Conservation (phyloP, 2,888 invertebrate species). For the Dasypogon diadema region DNA sequence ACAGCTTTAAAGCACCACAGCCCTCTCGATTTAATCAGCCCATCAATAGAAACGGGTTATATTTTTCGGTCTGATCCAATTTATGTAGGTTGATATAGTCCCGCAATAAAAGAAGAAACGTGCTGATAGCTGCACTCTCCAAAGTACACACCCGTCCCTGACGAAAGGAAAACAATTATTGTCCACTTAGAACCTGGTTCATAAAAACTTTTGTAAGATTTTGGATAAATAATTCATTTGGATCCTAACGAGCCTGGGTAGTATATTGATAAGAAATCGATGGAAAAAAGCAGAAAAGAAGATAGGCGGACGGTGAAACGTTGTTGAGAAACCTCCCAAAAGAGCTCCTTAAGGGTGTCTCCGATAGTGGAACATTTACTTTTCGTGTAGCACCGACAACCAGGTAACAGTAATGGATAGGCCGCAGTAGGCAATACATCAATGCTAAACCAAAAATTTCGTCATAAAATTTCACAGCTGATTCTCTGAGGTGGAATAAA, state of each 20-base stretch:
- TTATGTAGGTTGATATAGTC: no score
- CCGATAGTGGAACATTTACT: not conserved
- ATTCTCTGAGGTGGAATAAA: slow-evolving; percentile 40
- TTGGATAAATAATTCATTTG: slow-evolving; percentile 34
- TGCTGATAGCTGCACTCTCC: no score
- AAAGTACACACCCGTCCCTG: not conserved
- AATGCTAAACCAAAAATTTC: slow-evolving; percentile 16
- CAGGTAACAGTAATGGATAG: not conserved
- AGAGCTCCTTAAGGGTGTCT: not conserved
- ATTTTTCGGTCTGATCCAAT: no score
- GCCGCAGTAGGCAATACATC: not conserved
- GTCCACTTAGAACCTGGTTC: not conserved
- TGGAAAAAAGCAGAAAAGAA: not conserved
- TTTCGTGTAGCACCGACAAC: not conserved
- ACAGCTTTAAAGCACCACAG: no score
- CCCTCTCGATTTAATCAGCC: no score
- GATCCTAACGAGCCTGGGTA: slow-evolving; percentile 7
- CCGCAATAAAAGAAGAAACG: not conserved
- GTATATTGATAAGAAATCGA: slow-evolving; percentile 45
- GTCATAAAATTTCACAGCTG: slow-evolving; percentile 47
- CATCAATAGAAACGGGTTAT: no score
- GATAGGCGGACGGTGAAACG: not conserved
- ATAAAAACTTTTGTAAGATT: slow-evolving; percentile 1
- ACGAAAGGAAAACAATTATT: not conserved
- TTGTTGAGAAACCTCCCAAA: not conserved